These are phyloP conservation scores for Heliconius hewitsoni DNA, from an alignment of 1,140 invertebrate genomes.

Conservation along the genomic window DNA sequence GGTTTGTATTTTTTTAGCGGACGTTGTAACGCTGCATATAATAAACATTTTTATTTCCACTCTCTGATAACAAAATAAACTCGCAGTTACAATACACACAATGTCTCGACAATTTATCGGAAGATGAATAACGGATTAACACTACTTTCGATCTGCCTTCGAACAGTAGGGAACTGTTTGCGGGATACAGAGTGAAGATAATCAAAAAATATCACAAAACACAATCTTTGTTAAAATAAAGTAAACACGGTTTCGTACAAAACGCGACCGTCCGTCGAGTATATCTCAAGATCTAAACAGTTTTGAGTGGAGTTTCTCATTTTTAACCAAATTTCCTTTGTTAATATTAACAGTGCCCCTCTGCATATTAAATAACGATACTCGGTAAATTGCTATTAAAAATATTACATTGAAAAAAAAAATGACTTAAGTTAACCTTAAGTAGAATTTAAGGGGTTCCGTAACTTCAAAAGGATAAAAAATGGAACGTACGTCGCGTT, in stretches of 20 bases:
- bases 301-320: neutral
- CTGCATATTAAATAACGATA: conserved; percentile 7
- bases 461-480: too few species aligned
- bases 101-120: neutral
- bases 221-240: neutral
- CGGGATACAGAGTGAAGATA: neutral
- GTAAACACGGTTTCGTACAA: neutral
- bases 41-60: too few species aligned
- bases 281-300: neutral
- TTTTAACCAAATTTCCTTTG: neutral
- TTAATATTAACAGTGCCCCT: conserved; percentile 11
- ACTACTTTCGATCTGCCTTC: neutral
- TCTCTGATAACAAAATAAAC: neutral
- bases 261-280: too few species aligned
- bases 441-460: too few species aligned
- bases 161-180: too few species aligned
- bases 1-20: too few species aligned
- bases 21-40: neutral
- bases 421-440: too few species aligned
- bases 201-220: neutral
- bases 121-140: too few species aligned
- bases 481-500: too few species aligned
- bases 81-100: neutral
- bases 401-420: neutral
- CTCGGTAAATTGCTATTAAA: neutral